Base-by-base conservation (phyloP, 2,888 invertebrate species). In the Sminthurinus aureus region DNA sequence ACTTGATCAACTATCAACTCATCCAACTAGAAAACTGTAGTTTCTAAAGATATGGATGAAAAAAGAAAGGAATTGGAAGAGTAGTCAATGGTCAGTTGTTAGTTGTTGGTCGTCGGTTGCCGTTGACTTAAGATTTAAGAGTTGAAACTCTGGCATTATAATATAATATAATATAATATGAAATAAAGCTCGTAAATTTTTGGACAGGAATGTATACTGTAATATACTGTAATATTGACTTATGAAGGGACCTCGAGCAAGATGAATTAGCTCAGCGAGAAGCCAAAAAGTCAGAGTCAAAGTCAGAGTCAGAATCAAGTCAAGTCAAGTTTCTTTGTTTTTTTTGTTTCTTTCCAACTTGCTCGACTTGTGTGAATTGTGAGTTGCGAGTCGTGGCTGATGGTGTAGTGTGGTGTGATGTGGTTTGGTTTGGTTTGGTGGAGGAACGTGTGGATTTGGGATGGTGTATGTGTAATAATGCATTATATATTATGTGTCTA, bases 211-310 rank as follows among this genome's bases (percentile, higher is more conserved):
- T 69, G 38, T 38, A 38, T 6, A 38, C 38, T 4, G 38, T 24
- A n/a, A 22, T 38, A 38, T 6, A 38, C 38, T 4, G 38, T 24
- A n/a, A 22, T 38, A 18, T 75, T 75, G 80, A 71, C 80, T 80
- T 80, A 67, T 80, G 80, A 80, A 71, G 71, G 71, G 71, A 20
- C 22, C 51, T 80, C 80, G 71, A 51, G 22, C 52, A 51, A 80
- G 80, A 80, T 80, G 80, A 80, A 80, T 80, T 80, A 80, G 80
- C 80, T 71, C 73, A 80, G 80, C 71, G 73, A 80, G 80, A 80
- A 80, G 80, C 71, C 80, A 67, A 69, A 69, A 50, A 11, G 50
- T 8, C n/a, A n/a, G 64, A 18, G 3, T 8, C n/a, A 15, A 9
- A n/a, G 18, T 64, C 18, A n/a, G 64, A 4, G 3, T 64, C 18